Base-by-base conservation (phyloP, 1,140 invertebrate genomes). In the Lepidostoma basale region DNA sequence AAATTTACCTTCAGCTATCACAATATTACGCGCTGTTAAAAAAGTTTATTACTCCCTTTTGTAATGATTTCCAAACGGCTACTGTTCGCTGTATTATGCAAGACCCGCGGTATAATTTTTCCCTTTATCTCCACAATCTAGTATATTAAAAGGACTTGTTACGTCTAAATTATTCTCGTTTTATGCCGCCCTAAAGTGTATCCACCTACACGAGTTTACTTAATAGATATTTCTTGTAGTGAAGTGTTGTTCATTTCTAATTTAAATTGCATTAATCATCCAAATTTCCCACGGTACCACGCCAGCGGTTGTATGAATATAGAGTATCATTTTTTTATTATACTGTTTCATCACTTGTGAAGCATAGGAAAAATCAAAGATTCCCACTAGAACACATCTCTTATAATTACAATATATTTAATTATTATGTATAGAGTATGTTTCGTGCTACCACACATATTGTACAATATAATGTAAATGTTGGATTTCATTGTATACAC, bases 51-150 rank as follows among this genome's bases (percentile, higher is more conserved):
- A n/a, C n/a, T n/a, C n/a, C n/a, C 47, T 25, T 22, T 52, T 52
- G 28, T 28, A 52, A 26, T 16, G 22, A 26, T 26, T 52, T 52
- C 14, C 14, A 58, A 33, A 39, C 54, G 16, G 54, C 54, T 58
- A 36, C 54, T 58, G 54, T 58, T 58, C 30, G 30, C 39, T 58
- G 22, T 36, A 36, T 58, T 58, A 58, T 58, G n/a, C 54, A 58
- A 36, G 33, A 58, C 18, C 20, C 20, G 12, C n/a, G n/a, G 18
- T 58, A 23, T 58, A 58, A 58, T 22, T 58, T 30, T 58, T 39
- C 16, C 10, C 6, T 20, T 33, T 58, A 58, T 58, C 54, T 22
- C 2, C 1, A 20, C 18, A 20, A 58, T 58, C 54, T 58, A 12
- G 8, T 10, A 36, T 58, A 39, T 36, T 18, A 36, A 25, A 18